Conservation (phyloP, 1,140 invertebrate species). For the Cataglyphis hispanica region DNA sequence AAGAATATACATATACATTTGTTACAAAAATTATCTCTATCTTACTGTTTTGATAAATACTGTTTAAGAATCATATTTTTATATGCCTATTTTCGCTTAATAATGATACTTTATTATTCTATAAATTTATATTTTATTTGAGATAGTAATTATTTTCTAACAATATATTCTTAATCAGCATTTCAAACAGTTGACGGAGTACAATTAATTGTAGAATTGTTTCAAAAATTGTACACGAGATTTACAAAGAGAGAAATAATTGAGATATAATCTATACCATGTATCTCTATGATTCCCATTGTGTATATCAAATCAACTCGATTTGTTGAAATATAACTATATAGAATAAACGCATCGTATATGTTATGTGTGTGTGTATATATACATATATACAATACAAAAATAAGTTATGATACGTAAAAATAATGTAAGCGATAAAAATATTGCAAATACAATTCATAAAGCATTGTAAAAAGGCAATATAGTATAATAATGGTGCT, state of each 20-base stretch:
- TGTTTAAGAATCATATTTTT: not conserved
- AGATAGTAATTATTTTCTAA: slow-evolving; percentile 9
- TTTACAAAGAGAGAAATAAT: not conserved
- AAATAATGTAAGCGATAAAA: slow-evolving; percentile 14
- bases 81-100: not conserved
- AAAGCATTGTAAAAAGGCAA: slow-evolving; percentile 38
- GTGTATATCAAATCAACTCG: slow-evolving; percentile 13
- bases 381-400: not conserved
- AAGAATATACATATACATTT: not conserved
- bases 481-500: slow-evolving; percentile 52
- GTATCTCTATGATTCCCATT: slow-evolving; percentile 30
- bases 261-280: not conserved
- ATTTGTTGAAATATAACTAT: slow-evolving; percentile 39
- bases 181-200: not conserved
- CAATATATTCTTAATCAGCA: not conserved
- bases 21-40: not conserved
- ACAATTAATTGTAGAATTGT: slow-evolving; percentile 14
- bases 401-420: slow-evolving; percentile 14
- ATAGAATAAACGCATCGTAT: slow-evolving; percentile 19
- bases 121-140: slow-evolving; percentile 10
- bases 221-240: slow-evolving; percentile 9
- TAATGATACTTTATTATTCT: slow-evolving; percentile 25
- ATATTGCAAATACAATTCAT: not conserved
- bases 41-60: not conserved
- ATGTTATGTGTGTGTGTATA: slow-evolving; percentile 25